A percentile compares a stretch with the other conserved stretches of the same genome.
These are phyloP conservation scores for Cassiopea xamachana DNA, from an alignment of 30 jellyfish, hydroid and myxozoan genomes.

Conservation along the genomic window DNA sequence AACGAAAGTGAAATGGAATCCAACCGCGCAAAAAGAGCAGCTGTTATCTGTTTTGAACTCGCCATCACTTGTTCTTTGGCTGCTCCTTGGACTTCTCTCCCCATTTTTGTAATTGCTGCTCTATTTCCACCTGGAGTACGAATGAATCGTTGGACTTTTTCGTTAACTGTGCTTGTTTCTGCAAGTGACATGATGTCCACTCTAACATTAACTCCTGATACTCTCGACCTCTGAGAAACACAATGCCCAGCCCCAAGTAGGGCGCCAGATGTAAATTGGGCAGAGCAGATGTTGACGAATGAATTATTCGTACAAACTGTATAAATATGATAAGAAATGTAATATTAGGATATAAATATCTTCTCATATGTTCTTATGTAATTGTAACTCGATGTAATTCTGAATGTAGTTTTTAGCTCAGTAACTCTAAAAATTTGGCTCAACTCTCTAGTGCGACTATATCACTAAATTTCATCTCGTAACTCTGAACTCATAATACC, in stretches of 20 bases:
- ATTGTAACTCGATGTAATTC: too few relatives aligned
- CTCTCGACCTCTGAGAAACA: not conserved
- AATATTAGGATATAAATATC: too few relatives aligned
- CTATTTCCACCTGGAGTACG: slow-evolving; percentile 3
- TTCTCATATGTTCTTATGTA: too few relatives aligned
- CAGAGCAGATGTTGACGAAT: not conserved
- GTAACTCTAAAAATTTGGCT: too few relatives aligned
- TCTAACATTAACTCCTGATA: not conserved
- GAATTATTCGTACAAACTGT: not conserved
- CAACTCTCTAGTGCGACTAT: too few relatives aligned
- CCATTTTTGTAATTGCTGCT: slow-evolving; percentile 15
- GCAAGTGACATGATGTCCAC: not conserved
- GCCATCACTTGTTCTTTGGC: not conserved
- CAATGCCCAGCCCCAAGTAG: not conserved
- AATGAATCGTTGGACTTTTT: slow-evolving; percentile 12
- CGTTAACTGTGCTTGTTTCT: not conserved
- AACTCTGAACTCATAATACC: too few relatives aligned
- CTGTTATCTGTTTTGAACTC: not conserved
- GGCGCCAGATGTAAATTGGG: not conserved
- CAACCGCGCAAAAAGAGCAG: slow-evolving; percentile 25
- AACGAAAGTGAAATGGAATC: slow-evolving; percentile 34
- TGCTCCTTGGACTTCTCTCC: not conserved
- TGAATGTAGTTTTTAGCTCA: too few relatives aligned
- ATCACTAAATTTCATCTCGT: too few relatives aligned
- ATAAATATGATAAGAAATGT: too few relatives aligned